phyloP scores from a whole-genome alignment of 2,797 vertebrate genomes.

The Lepus oiostolus region DNA sequence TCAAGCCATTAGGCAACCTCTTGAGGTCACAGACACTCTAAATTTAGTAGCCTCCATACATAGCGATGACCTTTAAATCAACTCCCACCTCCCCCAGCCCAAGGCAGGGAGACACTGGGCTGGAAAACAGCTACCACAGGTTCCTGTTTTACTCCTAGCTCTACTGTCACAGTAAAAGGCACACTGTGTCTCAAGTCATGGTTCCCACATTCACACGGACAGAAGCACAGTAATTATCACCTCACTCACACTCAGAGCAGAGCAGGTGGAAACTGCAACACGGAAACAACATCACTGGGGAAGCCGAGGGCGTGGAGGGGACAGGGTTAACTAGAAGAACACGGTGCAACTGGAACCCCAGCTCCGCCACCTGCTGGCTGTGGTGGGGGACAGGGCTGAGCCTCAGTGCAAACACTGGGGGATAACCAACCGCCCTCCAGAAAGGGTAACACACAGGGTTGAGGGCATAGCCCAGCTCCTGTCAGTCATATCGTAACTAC shows the following conservation, averaged over 20 bases:
- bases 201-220: background rate
- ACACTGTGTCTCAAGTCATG: background rate
- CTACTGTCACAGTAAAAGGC: background rate
- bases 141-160: background rate
- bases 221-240: background rate
- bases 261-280: background rate
- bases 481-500: background rate
- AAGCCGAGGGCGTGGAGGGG: background rate
- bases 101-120: background rate
- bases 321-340: background rate
- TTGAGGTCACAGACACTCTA: background rate
- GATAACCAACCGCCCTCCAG: background rate
- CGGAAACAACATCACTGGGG: background rate
- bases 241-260: background rate
- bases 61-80: background rate
- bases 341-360: background rate
- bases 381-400: background rate
- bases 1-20: background rate
- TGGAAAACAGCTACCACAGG: background rate
- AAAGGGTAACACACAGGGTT: fast-evolving
- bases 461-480: background rate
- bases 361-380: background rate
- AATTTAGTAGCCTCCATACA: background rate
- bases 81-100: background rate
- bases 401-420: background rate